These are phyloP conservation scores for Petrophora chlorosata DNA, from an alignment of 2,888 invertebrate genomes.

Conservation along the genomic window DNA sequence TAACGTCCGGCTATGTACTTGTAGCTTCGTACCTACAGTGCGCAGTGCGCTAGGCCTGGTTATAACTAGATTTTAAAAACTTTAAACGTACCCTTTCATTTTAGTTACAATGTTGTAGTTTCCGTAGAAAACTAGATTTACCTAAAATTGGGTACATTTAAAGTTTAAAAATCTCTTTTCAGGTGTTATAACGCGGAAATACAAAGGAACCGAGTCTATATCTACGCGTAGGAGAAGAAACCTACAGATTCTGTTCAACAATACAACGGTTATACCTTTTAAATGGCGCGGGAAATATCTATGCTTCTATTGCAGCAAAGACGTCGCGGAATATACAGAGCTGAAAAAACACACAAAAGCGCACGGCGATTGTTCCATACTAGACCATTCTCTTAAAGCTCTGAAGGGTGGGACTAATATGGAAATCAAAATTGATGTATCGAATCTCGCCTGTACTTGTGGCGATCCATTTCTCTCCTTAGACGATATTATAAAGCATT, in stretches of 20 bases:
- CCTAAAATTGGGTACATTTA: constrained; percentile 71
- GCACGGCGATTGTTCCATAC: constrained; percentile 67
- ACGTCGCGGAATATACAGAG: constrained; percentile 61
- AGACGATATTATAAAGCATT: constrained; percentile 60
- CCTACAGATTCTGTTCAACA: constrained; percentile 74
- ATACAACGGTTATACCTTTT: constrained; percentile 73
- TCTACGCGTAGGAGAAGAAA: constrained; percentile 73
- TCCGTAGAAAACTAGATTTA: constrained; percentile 37
- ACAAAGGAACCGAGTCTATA: constrained; percentile 65
- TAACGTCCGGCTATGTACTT: no score
- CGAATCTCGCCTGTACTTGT: constrained; percentile 67
- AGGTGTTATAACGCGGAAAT: constrained; percentile 69
- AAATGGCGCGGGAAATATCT: constrained; percentile 79
- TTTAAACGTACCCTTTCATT: constrained; percentile 65
- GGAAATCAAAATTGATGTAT: constrained; percentile 76
- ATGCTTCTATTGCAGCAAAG: constrained; percentile 76
- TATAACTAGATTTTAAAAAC: constrained; percentile 42
- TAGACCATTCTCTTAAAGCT: constrained; percentile 71
- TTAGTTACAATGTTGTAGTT: constrained; percentile 19
- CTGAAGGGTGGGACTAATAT: constrained; percentile 74
- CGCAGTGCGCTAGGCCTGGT: no score
- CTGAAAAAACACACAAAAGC: constrained; percentile 66
- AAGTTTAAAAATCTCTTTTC: constrained; percentile 69
- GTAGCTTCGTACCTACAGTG: no score
- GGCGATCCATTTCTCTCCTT: constrained; percentile 50